Conservation (phyloP, 2,113 vertebrate genomes). For the Rattus rattus region DNA sequence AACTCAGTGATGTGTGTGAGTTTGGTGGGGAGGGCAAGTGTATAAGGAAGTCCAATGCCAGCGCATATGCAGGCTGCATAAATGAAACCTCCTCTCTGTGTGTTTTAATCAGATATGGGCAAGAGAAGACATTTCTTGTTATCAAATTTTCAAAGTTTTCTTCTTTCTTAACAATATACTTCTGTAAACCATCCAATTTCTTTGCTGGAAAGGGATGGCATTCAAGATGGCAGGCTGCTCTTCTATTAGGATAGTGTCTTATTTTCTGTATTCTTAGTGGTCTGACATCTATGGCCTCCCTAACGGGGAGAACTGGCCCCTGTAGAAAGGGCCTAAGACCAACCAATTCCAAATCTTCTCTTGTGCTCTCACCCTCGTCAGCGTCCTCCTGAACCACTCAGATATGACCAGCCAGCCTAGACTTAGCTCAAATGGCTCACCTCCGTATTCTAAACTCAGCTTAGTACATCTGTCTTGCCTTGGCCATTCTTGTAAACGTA, state of each 20-base stretch:
- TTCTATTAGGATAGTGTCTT: not conserved
- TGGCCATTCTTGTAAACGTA: not conserved
- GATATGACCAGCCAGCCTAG: not conserved
- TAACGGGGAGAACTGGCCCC: not conserved
- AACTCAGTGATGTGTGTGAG: not conserved
- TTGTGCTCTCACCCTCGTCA: not conserved
- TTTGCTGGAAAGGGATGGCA: not conserved
- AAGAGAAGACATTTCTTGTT: not conserved
- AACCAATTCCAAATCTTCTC: slow-evolving; percentile 3
- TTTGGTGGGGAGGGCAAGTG: not conserved
- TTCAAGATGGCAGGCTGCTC: not conserved
- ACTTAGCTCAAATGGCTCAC: not conserved
- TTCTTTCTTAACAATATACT: slow-evolving; percentile 19
- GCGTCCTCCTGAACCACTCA: not conserved
- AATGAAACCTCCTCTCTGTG: slow-evolving; percentile 6
- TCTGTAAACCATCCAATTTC: slow-evolving; percentile 4
- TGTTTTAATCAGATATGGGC: not conserved
- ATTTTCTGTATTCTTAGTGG: not conserved
- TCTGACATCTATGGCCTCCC: not conserved
- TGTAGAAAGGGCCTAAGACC: not conserved
- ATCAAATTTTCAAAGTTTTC: slow-evolving; percentile 11
- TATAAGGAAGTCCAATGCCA: not conserved
- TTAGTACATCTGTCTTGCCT: not conserved
- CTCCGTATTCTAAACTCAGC: not conserved
- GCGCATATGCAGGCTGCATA: not conserved